Evolutionary conservation across 2,113 vertebrate genomes (phyloP), one percentile per base, ranked within the genome.

Genomic region (Hymenochirus boettgeri): DNA sequence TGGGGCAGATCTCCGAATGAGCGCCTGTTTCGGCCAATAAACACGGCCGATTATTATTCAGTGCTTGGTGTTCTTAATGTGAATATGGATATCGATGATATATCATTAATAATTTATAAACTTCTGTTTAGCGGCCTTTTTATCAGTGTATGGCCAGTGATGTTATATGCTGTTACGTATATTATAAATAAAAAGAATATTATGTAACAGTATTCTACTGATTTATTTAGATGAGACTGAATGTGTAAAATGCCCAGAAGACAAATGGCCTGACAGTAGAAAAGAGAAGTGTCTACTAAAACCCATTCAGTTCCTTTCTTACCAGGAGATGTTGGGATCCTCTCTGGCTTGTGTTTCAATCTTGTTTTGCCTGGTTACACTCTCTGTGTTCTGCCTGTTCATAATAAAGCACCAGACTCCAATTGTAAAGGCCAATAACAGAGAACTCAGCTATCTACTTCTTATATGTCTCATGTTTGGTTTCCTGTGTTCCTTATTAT

Each of bases 401-500:
- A 33, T 65, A 12, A n/a, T n/a, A n/a, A 57, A 65, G 3, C 37
- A 18, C 13, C 33, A 35, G 6, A 65, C 62, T 13, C 62, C 62
- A 9, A 65, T 65, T 11, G 62, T 65, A 2, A 65, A 57, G 27
- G 62, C 62, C 53, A n/a, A 65, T 31, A 65, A 65, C 42, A 19
- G 53, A 10, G 39, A 48, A 13, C 62, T 65, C 17, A 65, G 62
- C 29, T 65, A 65, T 33, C 53, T 65, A 8, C 65, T 69, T 19
- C 65, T 69, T 5, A 26, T 53, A 1, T 58, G n/a, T 47, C 11
- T 69, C 45, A 69, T 61, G 13, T 11, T 70, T n/a, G 70, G 57
- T 42, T 71, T 74, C n/a, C 48, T 58, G 72, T 62, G 52, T 4
- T 50, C 61, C 33, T 60, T 65, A 26, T 3, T 59, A 18, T 46